Evolutionary conservation across 2,888 invertebrate species (phyloP).

Genomic region (Lutraria lutraria): DNA sequence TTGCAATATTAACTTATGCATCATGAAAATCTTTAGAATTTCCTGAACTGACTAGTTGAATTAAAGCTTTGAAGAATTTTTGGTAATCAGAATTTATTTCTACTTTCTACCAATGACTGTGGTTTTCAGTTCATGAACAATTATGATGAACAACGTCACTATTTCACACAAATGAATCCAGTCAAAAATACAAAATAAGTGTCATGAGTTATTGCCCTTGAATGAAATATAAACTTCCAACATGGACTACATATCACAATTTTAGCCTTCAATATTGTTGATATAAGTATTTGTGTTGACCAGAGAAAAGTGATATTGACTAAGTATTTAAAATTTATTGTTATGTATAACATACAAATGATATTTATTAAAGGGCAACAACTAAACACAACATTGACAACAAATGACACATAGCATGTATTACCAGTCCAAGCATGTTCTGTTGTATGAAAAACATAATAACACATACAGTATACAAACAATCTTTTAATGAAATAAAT

Average conservation of each 20-base stretch:
- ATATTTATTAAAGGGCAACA: slow-evolving; percentile 1
- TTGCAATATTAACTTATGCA: too few relatives aligned
- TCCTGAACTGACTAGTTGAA: too few relatives aligned
- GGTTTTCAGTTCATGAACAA: too few relatives aligned
- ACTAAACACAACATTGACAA: slow-evolving; percentile 6
- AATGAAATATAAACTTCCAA: background rate
- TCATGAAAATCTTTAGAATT: too few relatives aligned
- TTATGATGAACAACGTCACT: background rate
- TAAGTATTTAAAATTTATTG: too few relatives aligned
- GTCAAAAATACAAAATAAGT: background rate
- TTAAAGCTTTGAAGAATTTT: too few relatives aligned
- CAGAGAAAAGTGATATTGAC: too few relatives aligned
- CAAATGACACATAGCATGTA: slow-evolving; percentile 7
- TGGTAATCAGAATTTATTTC: too few relatives aligned
- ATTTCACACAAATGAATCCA: background rate
- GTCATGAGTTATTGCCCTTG: background rate
- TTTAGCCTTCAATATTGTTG: too few relatives aligned
- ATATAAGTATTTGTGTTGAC: too few relatives aligned
- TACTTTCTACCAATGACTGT: too few relatives aligned
- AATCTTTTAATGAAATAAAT: background rate
- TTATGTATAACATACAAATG: too few relatives aligned
- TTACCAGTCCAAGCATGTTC: slow-evolving; percentile 42
- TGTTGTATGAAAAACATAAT: slow-evolving; percentile 31
- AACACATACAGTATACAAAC: background rate
- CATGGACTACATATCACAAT: background rate